These are phyloP conservation scores for Drosophila meridionalis DNA, from an alignment of 2,888 invertebrate species.

Conservation along the genomic window DNA sequence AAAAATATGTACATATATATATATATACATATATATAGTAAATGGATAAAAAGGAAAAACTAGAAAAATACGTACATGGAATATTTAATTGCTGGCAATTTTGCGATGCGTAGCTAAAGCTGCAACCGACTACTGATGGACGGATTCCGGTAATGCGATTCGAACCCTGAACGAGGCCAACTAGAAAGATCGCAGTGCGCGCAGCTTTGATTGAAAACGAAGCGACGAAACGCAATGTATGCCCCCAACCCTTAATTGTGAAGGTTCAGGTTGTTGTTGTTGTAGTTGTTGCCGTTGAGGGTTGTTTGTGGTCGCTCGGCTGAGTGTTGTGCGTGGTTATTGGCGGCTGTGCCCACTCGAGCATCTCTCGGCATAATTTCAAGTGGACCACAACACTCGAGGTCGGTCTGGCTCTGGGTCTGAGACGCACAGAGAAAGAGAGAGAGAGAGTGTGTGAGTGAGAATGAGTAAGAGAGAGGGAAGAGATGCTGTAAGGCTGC, in stretches of 20 bases:
- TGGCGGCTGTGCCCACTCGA: constrained; percentile 78
- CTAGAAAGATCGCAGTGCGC: constrained; percentile 70
- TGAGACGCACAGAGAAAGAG: constrained; percentile 13
- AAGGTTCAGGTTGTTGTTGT: constrained; percentile 52
- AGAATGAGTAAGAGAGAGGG: constrained; percentile 11
- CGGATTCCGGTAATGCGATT: constrained; percentile 60
- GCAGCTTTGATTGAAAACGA: constrained; percentile 67
- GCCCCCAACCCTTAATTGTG: constrained; percentile 47
- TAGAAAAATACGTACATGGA: constrained; percentile 40
- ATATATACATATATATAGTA: not conserved
- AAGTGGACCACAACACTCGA: constrained; percentile 78
- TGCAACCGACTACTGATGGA: constrained; percentile 43
- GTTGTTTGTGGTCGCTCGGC: constrained; percentile 71
- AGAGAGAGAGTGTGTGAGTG: constrained; percentile 2
- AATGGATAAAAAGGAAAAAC: constrained; percentile 25
- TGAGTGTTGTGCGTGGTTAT: constrained; percentile 75
- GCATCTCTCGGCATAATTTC: constrained; percentile 78
- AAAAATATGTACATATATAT: not conserved
- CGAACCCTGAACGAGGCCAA: constrained; percentile 49
- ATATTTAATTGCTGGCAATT: constrained; percentile 76
- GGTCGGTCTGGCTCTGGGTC: constrained; percentile 37
- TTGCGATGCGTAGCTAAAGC: constrained; percentile 57
- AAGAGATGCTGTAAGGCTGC: not conserved
- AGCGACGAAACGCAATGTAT: constrained; percentile 32
- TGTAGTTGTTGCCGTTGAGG: constrained; percentile 56